These are phyloP conservation scores for Drosophila pseudoobscura DNA, from an alignment of 1,140 invertebrate species.

Conservation along the genomic window DNA sequence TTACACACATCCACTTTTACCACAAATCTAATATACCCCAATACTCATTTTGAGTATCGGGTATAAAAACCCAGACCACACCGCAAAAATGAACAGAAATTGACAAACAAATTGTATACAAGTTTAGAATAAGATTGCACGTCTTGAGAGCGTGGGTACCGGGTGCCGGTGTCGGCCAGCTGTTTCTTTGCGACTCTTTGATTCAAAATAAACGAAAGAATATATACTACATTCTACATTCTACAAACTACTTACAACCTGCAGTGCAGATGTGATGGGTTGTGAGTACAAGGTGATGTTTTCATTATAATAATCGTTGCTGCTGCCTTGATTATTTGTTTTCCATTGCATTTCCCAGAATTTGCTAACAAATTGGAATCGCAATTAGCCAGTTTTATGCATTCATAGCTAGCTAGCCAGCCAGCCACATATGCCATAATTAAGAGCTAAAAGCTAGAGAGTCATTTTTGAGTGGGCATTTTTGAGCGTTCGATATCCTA, in stretches of 20 bases:
- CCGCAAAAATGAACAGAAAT: not conserved
- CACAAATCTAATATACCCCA: no score
- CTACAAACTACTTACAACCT: not conserved
- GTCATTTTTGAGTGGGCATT: not conserved
- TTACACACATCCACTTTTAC: no score
- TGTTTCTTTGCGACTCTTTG: not conserved
- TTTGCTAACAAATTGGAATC: constrained; percentile 30
- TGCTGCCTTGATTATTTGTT: constrained; percentile 6
- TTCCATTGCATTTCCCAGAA: constrained; percentile 34
- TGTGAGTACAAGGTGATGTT: not conserved
- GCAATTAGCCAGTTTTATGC: constrained; percentile 25
- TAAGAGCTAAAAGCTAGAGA: constrained; percentile 11
- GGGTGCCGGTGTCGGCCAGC: not conserved
- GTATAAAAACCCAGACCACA: no score
- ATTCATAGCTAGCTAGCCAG: not conserved
- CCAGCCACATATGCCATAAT: constrained; percentile 19
- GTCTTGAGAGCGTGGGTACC: not conserved
- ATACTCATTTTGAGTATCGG: no score
- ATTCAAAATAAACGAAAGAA: not conserved
- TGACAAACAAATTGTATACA: not conserved
- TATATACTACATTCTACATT: not conserved
- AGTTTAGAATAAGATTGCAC: no score
- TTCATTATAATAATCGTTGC: constrained; percentile 25
- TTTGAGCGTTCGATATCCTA: no score
- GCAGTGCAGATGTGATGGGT: constrained; percentile 4